phyloP scores from a whole-genome alignment of 2,113 vertebrate genomes.

The Brachirus orientalis region DNA sequence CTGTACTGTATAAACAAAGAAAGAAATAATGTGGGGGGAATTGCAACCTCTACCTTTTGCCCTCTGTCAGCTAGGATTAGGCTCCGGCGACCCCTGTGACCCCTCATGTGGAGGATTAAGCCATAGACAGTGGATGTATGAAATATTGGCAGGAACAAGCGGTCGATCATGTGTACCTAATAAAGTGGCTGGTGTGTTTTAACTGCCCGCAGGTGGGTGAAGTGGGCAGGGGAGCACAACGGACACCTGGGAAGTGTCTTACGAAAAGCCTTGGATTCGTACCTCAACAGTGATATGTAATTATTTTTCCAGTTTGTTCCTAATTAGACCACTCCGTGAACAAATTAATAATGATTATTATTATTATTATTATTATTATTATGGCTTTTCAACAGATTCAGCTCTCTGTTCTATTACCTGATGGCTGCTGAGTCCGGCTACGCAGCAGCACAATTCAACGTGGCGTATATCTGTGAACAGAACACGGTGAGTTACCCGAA shows the following conservation, averaged over 20 bases:
- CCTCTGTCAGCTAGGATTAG: too few species aligned
- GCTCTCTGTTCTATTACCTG: slow-evolving; percentile 78
- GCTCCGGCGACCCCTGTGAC: too few species aligned
- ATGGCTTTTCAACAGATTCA: slow-evolving; percentile 65
- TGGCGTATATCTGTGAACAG: slow-evolving; percentile 81
- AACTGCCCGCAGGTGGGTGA: slow-evolving; percentile 76
- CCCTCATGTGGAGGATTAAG: too few species aligned
- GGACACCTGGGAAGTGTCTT: slow-evolving; percentile 82
- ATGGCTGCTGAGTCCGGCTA: slow-evolving; percentile 82
- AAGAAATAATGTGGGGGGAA: too few species aligned
- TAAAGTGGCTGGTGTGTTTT: slow-evolving; percentile 1
- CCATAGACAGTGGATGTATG: too few species aligned
- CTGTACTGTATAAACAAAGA: too few species aligned
- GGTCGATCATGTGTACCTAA: too few species aligned
- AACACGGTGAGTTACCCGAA: slow-evolving; percentile 81
- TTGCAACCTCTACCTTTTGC: too few species aligned
- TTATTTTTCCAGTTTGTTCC: too few species aligned
- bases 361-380: neutral
- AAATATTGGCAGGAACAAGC: too few species aligned
- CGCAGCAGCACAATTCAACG: slow-evolving; percentile 81
- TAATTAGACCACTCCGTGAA: too few species aligned
- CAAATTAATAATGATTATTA: neutral
- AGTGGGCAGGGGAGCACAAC: slow-evolving; percentile 84
- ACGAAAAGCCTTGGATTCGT: slow-evolving; percentile 79
- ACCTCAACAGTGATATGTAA: slow-evolving; percentile 79